phyloP scores from a whole-genome alignment of 37 sponge, comb jelly and placozoan genomes.

The Beroe forskalii region DNA sequence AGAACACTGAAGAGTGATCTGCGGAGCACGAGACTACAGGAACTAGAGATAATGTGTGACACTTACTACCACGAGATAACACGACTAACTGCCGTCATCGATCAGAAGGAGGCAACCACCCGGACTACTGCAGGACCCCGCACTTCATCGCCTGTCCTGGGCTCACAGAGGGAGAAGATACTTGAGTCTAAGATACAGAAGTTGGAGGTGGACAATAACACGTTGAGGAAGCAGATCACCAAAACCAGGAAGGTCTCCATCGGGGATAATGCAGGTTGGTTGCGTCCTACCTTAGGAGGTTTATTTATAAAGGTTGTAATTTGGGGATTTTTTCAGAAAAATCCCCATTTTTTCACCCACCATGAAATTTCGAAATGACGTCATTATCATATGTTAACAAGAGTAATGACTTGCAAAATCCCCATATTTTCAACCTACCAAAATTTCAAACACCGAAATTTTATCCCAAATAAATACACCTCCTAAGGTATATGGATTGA shows the following conservation, averaged over 20 bases:
- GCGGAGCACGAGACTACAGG: conserved; percentile 22
- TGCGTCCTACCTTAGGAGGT: too few relatives aligned
- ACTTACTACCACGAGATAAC: conserved; percentile 51
- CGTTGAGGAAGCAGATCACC: conserved; percentile 25
- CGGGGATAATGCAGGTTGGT: conserved; percentile 31
- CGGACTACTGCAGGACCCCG: not conserved
- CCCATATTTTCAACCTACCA: too few relatives aligned
- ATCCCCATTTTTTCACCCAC: too few relatives aligned
- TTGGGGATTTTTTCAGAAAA: too few relatives aligned
- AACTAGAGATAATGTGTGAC: conserved; percentile 63
- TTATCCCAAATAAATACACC: too few relatives aligned
- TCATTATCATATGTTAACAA: too few relatives aligned
- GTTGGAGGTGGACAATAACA: conserved; percentile 51
- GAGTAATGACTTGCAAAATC: too few relatives aligned
- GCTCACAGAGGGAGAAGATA: conserved; percentile 17
- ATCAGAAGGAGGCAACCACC: not conserved
- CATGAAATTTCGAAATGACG: too few relatives aligned
- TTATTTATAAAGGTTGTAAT: too few relatives aligned
- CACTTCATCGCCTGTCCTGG: conserved; percentile 11
- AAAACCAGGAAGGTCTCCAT: not conserved
- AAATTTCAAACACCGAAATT: too few relatives aligned
- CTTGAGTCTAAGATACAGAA: conserved; percentile 5
- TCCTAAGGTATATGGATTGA: too few relatives aligned
- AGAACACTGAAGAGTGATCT: conserved; percentile 59
- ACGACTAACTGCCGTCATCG: conserved; percentile 6